phyloP scores from a whole-genome alignment of 1,140 invertebrate species.

The Chironomus tepperi region DNA sequence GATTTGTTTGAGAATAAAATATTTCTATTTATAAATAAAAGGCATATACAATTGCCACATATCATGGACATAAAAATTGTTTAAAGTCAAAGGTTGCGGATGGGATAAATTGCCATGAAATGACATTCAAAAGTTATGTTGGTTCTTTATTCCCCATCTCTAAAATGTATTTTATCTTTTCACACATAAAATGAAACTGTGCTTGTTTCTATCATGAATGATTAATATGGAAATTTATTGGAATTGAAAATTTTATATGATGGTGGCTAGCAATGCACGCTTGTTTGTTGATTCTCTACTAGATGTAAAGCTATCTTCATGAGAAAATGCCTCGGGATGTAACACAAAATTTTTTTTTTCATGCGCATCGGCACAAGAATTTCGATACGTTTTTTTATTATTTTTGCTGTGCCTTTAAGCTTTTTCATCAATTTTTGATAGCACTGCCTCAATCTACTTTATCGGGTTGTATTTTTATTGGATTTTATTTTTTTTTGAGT shows the following conservation, averaged over 20 bases:
- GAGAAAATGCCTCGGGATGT: background rate
- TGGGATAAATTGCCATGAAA: background rate
- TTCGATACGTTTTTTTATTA: too few species aligned
- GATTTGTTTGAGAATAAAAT: too few species aligned
- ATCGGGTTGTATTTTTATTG: background rate
- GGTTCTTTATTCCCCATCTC: background rate
- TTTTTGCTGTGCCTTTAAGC: too few species aligned
- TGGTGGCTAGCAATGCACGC: too few species aligned
- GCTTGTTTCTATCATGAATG: background rate
- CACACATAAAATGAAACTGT: too few species aligned
- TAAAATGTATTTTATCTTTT: background rate
- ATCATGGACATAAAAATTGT: background rate
- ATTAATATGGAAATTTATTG: constrained; percentile 24
- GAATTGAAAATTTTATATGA: background rate
- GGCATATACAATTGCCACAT: background rate
- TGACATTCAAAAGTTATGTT: background rate
- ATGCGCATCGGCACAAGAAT: constrained; percentile 5
- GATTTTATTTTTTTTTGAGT: background rate
- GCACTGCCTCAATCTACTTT: background rate
- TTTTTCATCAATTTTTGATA: background rate
- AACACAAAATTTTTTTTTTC: background rate
- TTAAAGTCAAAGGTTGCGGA: background rate
- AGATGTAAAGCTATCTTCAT: background rate
- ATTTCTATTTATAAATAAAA: too few species aligned
- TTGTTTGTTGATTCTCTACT: background rate